These are phyloP conservation scores for Xiphydria camelus DNA, from an alignment of 2,888 invertebrate genomes.

Conservation along the genomic window DNA sequence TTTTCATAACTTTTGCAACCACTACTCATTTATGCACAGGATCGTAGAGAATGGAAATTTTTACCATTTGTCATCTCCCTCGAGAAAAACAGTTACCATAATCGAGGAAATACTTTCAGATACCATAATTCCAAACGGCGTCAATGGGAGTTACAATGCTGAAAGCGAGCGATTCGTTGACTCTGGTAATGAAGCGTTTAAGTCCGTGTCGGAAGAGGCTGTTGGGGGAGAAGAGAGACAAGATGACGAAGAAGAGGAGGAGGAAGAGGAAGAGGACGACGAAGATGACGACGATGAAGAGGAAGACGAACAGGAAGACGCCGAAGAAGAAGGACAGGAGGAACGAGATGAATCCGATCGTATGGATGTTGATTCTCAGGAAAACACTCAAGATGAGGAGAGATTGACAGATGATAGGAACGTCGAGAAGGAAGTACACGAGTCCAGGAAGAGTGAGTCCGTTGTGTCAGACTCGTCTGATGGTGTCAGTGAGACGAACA, in stretches of 20 bases:
- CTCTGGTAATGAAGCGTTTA: constrained; percentile 18
- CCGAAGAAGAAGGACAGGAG: constrained; percentile 23
- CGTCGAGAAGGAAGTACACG: constrained; percentile 14
- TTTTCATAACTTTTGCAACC: too few relatives aligned
- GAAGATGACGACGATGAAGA: constrained; percentile 24
- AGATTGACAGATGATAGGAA: constrained; percentile 23
- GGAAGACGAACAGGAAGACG: constrained; percentile 26
- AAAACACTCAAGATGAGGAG: constrained; percentile 18
- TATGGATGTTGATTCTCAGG: constrained; percentile 22
- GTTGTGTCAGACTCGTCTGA: constrained; percentile 29
- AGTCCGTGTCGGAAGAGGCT: constrained; percentile 9
- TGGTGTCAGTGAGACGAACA: constrained; percentile 62
- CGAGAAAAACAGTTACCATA: too few relatives aligned
- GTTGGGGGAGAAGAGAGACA: constrained; percentile 28
- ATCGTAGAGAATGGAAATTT: neutral
- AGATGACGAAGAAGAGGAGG: constrained; percentile 30
- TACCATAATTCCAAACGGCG: constrained; percentile 55
- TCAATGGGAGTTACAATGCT: constrained; percentile 54
- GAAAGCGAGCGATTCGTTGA: constrained; percentile 39
- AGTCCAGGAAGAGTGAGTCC: too few relatives aligned
- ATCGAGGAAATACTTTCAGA: constrained; percentile 50
- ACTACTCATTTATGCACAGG: too few relatives aligned
- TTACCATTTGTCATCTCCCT: too few relatives aligned
- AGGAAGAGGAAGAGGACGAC: constrained; percentile 33
- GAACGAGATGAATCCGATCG: constrained; percentile 25